phyloP scores from a whole-genome alignment of 2,797 vertebrate genomes.

The Labroides dimidiatus region DNA sequence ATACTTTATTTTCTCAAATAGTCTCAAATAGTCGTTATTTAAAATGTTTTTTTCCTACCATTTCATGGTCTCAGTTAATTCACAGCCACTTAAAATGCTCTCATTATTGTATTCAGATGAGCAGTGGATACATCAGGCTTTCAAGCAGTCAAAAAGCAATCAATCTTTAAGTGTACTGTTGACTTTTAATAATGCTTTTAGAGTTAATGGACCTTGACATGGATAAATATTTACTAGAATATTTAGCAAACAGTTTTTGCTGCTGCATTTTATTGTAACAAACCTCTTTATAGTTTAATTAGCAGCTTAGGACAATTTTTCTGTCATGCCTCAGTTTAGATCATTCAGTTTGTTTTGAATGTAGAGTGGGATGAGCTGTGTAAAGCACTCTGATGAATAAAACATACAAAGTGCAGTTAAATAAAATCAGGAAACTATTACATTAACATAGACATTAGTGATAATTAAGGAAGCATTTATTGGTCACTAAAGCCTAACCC shows the following conservation, averaged over 20 bases:
- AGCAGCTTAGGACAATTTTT: conserved; percentile 24
- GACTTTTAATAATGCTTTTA: conserved; percentile 57
- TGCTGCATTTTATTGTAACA: conserved; percentile 33
- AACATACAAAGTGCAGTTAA: conserved; percentile 26
- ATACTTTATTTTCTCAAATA: neutral
- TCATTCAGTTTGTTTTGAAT: conserved; percentile 22
- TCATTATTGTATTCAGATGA: conserved; percentile 49
- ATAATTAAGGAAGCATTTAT: conserved; percentile 47
- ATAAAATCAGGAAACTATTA: conserved; percentile 46
- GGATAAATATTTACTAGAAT: conserved; percentile 41
- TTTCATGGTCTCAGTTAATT: conserved; percentile 10
- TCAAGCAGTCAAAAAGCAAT: conserved; percentile 48
- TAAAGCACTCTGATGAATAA: conserved; percentile 45
- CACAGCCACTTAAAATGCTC: conserved; percentile 21
- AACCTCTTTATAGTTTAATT: conserved; percentile 22
- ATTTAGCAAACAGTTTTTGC: conserved; percentile 30
- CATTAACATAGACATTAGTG: conserved; percentile 52
- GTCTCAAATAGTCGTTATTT: neutral
- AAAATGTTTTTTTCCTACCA: neutral
- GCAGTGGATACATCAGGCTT: conserved; percentile 38
- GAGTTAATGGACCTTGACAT: conserved; percentile 52
- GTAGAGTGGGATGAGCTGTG: conserved; percentile 28
- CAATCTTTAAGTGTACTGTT: conserved; percentile 54
- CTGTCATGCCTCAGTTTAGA: conserved; percentile 21
- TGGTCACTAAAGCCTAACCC: conserved; percentile 34